A percentile compares a stretch with the other conserved stretches of the same genome.
Evolutionary conservation across 2,113 vertebrate species (phyloP).

Genomic region (Misgurnus mizolepis): DNA sequence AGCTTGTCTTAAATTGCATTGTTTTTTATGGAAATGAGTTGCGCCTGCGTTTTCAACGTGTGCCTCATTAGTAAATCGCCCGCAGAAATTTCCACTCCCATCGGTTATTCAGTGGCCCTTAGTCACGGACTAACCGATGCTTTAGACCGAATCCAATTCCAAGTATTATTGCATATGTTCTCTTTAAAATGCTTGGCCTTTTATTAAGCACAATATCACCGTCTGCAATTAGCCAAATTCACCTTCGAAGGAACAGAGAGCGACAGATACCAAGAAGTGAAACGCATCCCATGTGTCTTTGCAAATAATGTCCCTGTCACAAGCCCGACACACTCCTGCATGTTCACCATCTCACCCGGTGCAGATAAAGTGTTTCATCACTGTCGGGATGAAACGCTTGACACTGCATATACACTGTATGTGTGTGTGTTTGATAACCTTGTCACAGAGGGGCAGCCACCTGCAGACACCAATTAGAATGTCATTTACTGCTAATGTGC

Average conservation of each 20-base stretch:
- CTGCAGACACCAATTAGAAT: constrained; percentile 48
- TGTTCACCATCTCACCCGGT: constrained; percentile 20
- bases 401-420: not conserved
- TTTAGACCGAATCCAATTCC: too few species aligned
- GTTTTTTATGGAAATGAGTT: too few species aligned
- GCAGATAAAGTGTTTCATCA: constrained; percentile 29
- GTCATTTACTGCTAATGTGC: constrained; percentile 45
- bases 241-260: constrained; percentile 4
- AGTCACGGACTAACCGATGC: too few species aligned
- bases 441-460: constrained; percentile 37
- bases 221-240: constrained; percentile 19
- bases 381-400: constrained; percentile 11
- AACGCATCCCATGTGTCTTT: constrained; percentile 3
- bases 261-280: constrained; percentile 1
- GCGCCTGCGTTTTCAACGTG: too few species aligned
- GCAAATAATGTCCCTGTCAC: not conserved
- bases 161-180: too few species aligned
- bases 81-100: too few species aligned
- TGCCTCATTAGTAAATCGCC: too few species aligned
- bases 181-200: not conserved
- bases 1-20: too few species aligned
- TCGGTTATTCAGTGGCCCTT: too few species aligned
- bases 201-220: constrained; percentile 19
- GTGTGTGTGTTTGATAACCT: constrained; percentile 34
- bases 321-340: not conserved